Evolutionary conservation across 2,113 vertebrate species (phyloP), one percentile per base, ranked within the genome.

Genomic region (Turdus rufiventris): DNA sequence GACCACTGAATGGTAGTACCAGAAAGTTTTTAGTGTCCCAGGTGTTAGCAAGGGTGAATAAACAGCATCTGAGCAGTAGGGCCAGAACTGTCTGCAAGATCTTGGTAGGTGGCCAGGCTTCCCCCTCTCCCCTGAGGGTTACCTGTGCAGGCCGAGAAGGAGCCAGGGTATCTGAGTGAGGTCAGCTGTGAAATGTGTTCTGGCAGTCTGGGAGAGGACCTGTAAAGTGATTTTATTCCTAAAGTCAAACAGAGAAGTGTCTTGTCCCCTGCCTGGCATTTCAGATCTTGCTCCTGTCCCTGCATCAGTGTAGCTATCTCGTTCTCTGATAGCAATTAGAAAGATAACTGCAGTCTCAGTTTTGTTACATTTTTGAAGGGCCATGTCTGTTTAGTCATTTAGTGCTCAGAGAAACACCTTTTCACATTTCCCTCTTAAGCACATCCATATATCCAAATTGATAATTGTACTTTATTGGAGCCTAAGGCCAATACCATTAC

Each of bases 41-140:
- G 25, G 2, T 72, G 7, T 58, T 68, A 63, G 48, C 15, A 57
- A 48, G 48, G 14, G 12, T 29, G 43, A 25, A 15, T 67, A 36
- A 89, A 50, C 23, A 10, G 9, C 25, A 36, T 20, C 34, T 63
- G 43, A 80, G 43, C 48, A 73, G 34, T 36, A 18, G 18, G 15
- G 15, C 10, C 51, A 45, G 58, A 61, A n/a, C 34, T 28, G 58
- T 33, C 63, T 51, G 19, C 40, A 70, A 38, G 34, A 25, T 24
- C 31, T 47, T 33, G 33, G 6, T 50, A 3, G 0, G 0, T 31
- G 29, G 24, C 28, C 1, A 0, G 50, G 20, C 45, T 73, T 51
- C 31, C 17, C 33, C 29, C 14, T n/a, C 28, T 6, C 19, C 5
- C 36, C 21, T 3, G 3, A 57, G 58, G 25, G 26, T 36, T 20